Evolutionary conservation across 2,113 vertebrate genomes (phyloP), one percentile per base, ranked within the genome.

Genomic region (Brienomyrus longianalis): DNA sequence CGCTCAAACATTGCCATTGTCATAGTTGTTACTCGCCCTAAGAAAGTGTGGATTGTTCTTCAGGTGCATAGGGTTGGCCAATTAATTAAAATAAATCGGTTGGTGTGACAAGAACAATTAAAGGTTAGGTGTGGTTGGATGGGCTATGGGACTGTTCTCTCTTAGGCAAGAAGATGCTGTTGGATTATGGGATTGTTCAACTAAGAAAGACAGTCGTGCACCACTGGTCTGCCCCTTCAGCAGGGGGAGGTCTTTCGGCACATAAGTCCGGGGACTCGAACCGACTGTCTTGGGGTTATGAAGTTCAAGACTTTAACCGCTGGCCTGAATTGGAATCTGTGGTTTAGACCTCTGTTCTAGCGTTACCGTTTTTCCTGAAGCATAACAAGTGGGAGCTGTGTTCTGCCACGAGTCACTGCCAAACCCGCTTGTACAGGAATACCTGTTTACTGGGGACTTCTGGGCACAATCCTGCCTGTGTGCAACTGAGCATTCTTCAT

Each of bases 401-500:
- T 70, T 70, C 27, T 70, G n/a, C 62, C 62, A 11, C 1, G n/a
- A 70, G n/a, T 13, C 0, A n/a, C 10, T 13, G 62, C 62, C 62
- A 70, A 27, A 31, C 5, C 62, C 5, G 62, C 62, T 13, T 13
- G 62, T 13, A 70, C 62, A 70, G 59, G 59, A 66, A 27, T 70
- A 70, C 27, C 62, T 70, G 62, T 70, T 70, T 70, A 70, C n/a
- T 70, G 62, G 62, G 3, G n/a, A 70, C 3, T 31, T 13, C 62
- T 70, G 62, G 62, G 27, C 27, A 70, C 62, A 70, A 11, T 70
- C n/a, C 62, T 70, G 62, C 62, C 89, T 74, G 7, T 83, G 48
- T 84, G 59, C 47, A 80, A 35, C 87, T 89, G 66, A 43, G 87
- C 88, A 91, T 70, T 31, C 83, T 84, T 48, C 39, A 84, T 84